Evolutionary conservation across 2,888 invertebrate genomes (phyloP), one percentile per base, ranked within the genome.

Genomic region (Hypolimnas misippus): DNA sequence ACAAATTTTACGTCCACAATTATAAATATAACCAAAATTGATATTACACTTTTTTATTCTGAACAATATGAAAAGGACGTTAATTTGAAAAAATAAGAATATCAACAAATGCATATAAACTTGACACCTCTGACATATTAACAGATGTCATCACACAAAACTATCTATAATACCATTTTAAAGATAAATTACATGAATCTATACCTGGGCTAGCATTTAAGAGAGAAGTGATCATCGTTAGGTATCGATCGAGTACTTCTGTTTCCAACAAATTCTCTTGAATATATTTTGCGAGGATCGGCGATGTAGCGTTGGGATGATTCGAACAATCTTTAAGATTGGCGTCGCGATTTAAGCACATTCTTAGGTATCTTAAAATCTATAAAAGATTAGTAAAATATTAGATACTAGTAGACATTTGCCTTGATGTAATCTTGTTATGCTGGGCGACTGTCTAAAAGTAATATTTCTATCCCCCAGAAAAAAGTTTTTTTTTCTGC

Each of bases 291-390:
- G 95, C 93, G 10, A 97, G 93, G 3, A 95, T 84, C 3, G 95
- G 95, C 0, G 95, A 94, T 71, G 88, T 93, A 74, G 92, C 94
- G 79, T 92, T 94, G 10, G 94, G 95, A 81, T 94, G 95, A 74
- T 89, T 93, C 29, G 89, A 83, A 78, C 87, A 86, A 82, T 93
- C 83, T 75, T 86, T 77, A 68, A 92, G 69, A 59, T 93, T 82
- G 77, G 93, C 84, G 74, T 94, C 89, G 84, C 93, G 85, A 77
- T 96, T 95, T 51, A 98, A 87, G 73, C 97, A 97, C 81, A 96
- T 93, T 5, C 97, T 93, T 70, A 97, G 87, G 83, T 97, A 98
- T 17, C 95, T 93, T 17, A 98, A 88, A 57, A 96, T 94, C 96
- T 96, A 76, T n/a, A 84, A 66, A 44, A 33, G 6, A 17, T 21